A percentile compares a stretch with the other conserved stretches of the same genome.
Conservation (phyloP, 37 sponge, comb jelly and placozoan genomes). For the Hormiphora californensis region DNA sequence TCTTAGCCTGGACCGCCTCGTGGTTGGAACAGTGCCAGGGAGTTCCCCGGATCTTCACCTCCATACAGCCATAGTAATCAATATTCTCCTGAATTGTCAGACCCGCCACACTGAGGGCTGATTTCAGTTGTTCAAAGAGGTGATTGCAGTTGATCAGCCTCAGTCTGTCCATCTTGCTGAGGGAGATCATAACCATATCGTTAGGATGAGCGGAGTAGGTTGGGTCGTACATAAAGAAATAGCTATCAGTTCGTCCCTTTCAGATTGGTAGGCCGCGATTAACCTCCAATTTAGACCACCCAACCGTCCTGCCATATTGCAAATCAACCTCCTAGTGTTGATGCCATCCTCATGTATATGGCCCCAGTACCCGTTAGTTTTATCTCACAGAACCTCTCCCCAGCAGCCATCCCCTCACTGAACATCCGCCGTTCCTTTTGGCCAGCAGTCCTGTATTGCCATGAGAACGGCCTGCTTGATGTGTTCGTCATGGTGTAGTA, state of each 20-base stretch:
- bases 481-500: slow-evolving; percentile 22
- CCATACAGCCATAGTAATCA: not conserved
- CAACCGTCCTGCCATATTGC: slow-evolving; percentile 30
- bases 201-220: slow-evolving; percentile 10
- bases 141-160: slow-evolving; percentile 14
- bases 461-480: slow-evolving; percentile 10
- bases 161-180: not conserved
- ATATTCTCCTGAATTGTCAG: slow-evolving; percentile 3
- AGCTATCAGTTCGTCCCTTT: not conserved
- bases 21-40: not conserved
- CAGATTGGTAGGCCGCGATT: not conserved
- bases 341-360: not conserved
- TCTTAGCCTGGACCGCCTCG: not conserved
- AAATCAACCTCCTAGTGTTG: not conserved
- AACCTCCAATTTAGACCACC: slow-evolving; percentile 30
- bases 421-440: not conserved
- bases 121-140: not conserved
- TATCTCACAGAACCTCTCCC: not conserved
- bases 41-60: not conserved
- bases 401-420: not conserved
- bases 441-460: not conserved
- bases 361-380: not conserved
- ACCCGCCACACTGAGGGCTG: not conserved
- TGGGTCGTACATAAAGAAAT: slow-evolving; percentile 12
- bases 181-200: not conserved